Conservation (phyloP, 2,888 invertebrate species). For the Pharmacophagus antenor region DNA sequence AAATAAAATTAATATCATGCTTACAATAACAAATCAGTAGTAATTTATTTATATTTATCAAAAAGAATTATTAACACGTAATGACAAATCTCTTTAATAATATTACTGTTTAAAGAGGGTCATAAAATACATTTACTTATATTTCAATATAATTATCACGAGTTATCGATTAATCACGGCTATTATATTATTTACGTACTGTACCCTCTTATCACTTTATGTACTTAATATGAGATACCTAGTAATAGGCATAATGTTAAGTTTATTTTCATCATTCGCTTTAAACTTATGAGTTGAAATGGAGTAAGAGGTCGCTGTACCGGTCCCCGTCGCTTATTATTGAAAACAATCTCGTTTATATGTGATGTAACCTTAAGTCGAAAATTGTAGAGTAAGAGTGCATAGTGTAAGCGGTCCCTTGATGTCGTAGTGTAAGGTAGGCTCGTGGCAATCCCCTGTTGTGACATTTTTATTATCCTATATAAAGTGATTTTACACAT, state of each 20-base stretch:
- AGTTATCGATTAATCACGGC: background rate
- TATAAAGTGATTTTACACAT: constrained; percentile 77
- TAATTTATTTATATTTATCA: too few species aligned
- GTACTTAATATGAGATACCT: constrained; percentile 33
- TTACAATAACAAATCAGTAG: too few species aligned
- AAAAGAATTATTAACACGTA: too few species aligned
- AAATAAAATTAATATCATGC: too few species aligned
- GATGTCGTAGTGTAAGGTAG: constrained; percentile 53
- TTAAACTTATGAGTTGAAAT: constrained; percentile 42
- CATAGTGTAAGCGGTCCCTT: constrained; percentile 52
- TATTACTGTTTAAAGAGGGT: too few species aligned
- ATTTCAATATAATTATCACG: background rate
- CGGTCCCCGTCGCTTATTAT: constrained; percentile 68
- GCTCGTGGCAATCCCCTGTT: constrained; percentile 72
- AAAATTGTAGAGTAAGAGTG: constrained; percentile 47
- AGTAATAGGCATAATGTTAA: constrained; percentile 33
- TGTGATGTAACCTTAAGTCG: constrained; percentile 79
- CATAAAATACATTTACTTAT: background rate
- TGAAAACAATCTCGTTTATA: constrained; percentile 74
- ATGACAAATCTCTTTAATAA: too few species aligned
- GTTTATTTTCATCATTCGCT: background rate
- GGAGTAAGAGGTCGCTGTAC: constrained; percentile 52
- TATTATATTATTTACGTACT: background rate
- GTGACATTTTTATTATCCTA: constrained; percentile 67
- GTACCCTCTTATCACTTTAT: constrained; percentile 10